Evolutionary conservation across 2,888 invertebrate species (phyloP), one percentile per base, ranked within the genome.

Genomic region (Ametastegia equiseti): DNA sequence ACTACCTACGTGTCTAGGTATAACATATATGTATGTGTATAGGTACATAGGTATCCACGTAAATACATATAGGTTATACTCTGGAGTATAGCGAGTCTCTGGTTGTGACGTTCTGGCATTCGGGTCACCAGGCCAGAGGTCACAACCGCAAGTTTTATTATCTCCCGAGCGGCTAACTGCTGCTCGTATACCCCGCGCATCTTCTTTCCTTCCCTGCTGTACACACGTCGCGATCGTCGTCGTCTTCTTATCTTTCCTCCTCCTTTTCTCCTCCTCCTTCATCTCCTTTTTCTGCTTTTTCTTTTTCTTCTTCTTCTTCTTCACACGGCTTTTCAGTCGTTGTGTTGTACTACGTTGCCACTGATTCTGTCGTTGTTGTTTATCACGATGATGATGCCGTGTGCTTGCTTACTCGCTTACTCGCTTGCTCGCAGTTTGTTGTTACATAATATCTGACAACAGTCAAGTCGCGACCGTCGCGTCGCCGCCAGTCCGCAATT

Each of bases 71-170:
- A n/a, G 1, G 30, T n/a, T 39, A 39, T 67, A 23, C 19, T 33
- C 36, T 2, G 5, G 19, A 67, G 15, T 7, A 39, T 19, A 39
- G 19, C 39, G 30, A 30, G 15, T 30, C 60, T 60, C 60, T 4
- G 60, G 1, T 30, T 27, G 5, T 60, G 60, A 60, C 60, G 60
- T n/a, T n/a, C 23, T 30, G 47, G 47, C 45, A 71, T 71, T 71
- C 27, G 47, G 47, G 71, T 71, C 71, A 71, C 45, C 45, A 19
- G 71, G 45, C n/a, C 71, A 47, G 23, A 71, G 71, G 71, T 71
- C 71, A 71, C 6, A 47, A 67, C 67, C 67, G 67, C 67, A 39
- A 67, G 19, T 71, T 71, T 45, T 71, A 71, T 71, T 71, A 71
- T 67, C 36, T 67, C 19, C 30, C 27, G 45, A 19, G 13, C 9